Evolutionary conservation across 2,113 vertebrate species (phyloP).

Genomic region (Nibea albiflora): DNA sequence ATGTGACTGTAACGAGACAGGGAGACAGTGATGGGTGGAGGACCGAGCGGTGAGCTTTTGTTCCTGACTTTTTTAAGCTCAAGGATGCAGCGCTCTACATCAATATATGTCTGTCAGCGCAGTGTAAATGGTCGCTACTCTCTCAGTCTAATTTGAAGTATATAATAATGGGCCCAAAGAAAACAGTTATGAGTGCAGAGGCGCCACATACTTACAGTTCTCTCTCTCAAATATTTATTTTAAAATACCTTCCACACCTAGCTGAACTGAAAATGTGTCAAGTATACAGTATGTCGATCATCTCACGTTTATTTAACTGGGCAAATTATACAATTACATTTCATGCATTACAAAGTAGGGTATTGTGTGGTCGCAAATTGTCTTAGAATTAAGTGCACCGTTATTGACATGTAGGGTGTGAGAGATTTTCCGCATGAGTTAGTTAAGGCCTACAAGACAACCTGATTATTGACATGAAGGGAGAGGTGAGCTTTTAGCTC

Average conservation of each 20-base stretch:
- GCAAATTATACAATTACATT: background rate
- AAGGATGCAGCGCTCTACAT: conserved; percentile 46
- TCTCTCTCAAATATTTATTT: conserved; percentile 25
- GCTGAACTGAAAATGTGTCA: conserved; percentile 6
- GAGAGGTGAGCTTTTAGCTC: conserved; percentile 27
- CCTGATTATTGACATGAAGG: conserved; percentile 36
- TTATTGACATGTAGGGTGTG: conserved; percentile 66
- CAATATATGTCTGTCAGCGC: conserved; percentile 38
- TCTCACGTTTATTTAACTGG: conserved; percentile 24
- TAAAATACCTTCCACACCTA: background rate
- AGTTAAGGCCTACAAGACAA: conserved; percentile 18
- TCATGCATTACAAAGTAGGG: background rate
- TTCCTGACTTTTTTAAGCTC: conserved; percentile 65
- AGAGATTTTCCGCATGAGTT: conserved; percentile 23
- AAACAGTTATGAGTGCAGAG: background rate
- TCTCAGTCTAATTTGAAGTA: background rate
- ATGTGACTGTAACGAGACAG: conserved; percentile 44
- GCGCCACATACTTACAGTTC: background rate
- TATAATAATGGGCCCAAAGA: background rate
- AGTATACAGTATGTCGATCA: background rate
- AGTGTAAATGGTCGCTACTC: conserved; percentile 20
- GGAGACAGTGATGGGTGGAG: conserved; percentile 38
- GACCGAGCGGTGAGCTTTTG: conserved; percentile 36
- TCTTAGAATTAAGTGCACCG: conserved; percentile 10
- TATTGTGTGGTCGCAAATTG: conserved; percentile 2